Conservation (phyloP, 2,888 invertebrate genomes). For the Sycophila texana region DNA sequence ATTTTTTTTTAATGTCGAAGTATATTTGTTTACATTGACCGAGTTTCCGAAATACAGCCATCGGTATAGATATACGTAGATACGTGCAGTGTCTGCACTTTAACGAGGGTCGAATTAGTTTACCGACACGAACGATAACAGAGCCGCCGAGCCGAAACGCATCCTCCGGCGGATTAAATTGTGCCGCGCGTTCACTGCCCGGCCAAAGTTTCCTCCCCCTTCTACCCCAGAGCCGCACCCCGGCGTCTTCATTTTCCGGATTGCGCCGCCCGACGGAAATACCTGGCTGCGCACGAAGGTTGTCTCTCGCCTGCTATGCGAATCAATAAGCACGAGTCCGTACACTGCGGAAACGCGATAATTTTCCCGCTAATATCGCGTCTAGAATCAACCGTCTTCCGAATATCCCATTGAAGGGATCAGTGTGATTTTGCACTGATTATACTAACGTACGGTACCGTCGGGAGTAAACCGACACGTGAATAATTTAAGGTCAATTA, state of each 20-base stretch:
- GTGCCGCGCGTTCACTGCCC: constrained; percentile 14
- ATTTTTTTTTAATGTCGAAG: background rate
- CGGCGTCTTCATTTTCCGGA: constrained; percentile 37
- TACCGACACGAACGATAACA: constrained; percentile 53
- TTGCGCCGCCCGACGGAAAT: constrained; percentile 8
- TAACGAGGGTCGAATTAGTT: constrained; percentile 56
- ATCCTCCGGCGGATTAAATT: constrained; percentile 49
- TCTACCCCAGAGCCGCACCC: background rate
- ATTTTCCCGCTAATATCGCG: too few species aligned
- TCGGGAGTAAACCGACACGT: too few species aligned
- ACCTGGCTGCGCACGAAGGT: background rate
- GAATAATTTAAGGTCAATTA: too few species aligned
- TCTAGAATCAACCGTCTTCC: too few species aligned
- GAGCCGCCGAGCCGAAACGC: constrained; percentile 45
- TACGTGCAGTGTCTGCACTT: constrained; percentile 40
- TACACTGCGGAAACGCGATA: too few species aligned
- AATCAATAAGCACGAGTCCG: constrained; percentile 21
- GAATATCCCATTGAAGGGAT: too few species aligned
- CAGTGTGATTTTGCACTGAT: too few species aligned
- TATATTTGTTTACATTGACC: constrained; percentile 41
- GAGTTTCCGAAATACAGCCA: constrained; percentile 33
- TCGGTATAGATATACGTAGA: constrained; percentile 19
- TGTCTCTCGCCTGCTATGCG: constrained; percentile 4
- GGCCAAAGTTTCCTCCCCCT: constrained; percentile 18
- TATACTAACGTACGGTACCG: too few species aligned